Evolutionary conservation across 2,888 invertebrate genomes (phyloP).

Genomic region (Brachynemurus nebulosus): DNA sequence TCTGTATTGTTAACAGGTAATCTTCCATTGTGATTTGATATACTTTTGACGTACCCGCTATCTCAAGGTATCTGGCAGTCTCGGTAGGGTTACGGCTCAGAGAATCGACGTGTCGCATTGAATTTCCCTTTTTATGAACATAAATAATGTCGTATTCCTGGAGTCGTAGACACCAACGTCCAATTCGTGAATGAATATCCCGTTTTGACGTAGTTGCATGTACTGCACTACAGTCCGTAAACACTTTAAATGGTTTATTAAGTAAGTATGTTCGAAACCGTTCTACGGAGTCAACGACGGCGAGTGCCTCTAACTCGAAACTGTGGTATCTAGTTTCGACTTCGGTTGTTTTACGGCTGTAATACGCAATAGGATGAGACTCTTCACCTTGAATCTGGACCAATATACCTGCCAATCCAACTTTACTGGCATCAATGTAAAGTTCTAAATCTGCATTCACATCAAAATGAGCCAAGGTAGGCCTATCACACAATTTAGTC

Average conservation of each 20-base stretch:
- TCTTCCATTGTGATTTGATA: too few relatives aligned
- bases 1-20: too few relatives aligned
- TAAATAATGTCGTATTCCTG: not conserved
- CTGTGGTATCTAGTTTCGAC: conserved; percentile 25
- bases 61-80: conserved; percentile 10
- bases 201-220: conserved; percentile 21
- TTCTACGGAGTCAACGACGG: conserved; percentile 22
- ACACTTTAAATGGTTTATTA: conserved; percentile 20
- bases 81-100: conserved; percentile 13
- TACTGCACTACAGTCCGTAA: conserved; percentile 24
- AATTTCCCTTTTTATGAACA: not conserved
- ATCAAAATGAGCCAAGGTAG: conserved; percentile 22
- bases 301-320: conserved; percentile 27
- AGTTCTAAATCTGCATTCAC: conserved; percentile 19
- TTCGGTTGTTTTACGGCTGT: conserved; percentile 22
- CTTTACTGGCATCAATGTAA: conserved; percentile 26
- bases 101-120: conserved; percentile 21
- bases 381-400: conserved; percentile 18
- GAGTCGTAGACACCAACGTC: not conserved
- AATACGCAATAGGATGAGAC: conserved; percentile 23
- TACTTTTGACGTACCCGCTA: conserved; percentile 6
- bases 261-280: conserved; percentile 25
- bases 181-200: not conserved
- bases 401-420: conserved; percentile 24
- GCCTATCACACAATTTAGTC: conserved; percentile 15